Percentiles rank a stretch among this genome's conserved stretches.
Conservation (phyloP, 1,140 invertebrate species). For the Zaprionus nigranus region DNA sequence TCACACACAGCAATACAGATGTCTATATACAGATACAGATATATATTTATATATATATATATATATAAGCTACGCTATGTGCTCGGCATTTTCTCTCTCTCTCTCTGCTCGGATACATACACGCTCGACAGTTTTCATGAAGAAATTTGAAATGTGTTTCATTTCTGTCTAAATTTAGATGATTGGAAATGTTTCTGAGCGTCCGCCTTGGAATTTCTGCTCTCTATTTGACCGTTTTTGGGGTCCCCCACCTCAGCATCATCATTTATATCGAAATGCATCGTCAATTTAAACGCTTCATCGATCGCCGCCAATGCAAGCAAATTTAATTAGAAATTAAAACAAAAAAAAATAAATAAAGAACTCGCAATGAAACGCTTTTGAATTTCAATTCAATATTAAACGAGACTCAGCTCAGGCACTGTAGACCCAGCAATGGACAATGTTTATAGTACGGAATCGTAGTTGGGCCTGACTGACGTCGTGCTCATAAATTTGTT, state of each 20-base stretch:
- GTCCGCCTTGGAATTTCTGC: conserved; percentile 48
- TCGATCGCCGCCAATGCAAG: conserved; percentile 40
- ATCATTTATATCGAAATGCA: conserved; percentile 42
- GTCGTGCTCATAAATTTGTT: conserved; percentile 82
- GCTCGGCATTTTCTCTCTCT: conserved; percentile 52
- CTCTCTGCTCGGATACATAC: conserved; percentile 56
- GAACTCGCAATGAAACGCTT: conserved; percentile 51
- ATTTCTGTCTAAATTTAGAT: conserved; percentile 80
- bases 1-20: conserved; percentile 50
- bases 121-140: conserved; percentile 73
- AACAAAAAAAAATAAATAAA: conserved; percentile 41
- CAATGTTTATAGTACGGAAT: conserved; percentile 43
- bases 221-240: conserved; percentile 52
- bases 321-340: conserved; percentile 46
- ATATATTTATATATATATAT: conserved; percentile 45
- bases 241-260: conserved; percentile 32
- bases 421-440: not conserved
- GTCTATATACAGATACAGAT: conserved; percentile 27
- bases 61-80: conserved; percentile 25
- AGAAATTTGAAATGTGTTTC: conserved; percentile 82
- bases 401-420: conserved; percentile 10
- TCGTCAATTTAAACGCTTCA: conserved; percentile 37
- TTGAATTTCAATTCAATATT: conserved; percentile 51
- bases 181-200: conserved; percentile 73
- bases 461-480: conserved; percentile 47